Percentiles rank a stretch among this genome's conserved stretches.
phyloP scores from a whole-genome alignment of 2,113 vertebrate genomes.

The Oryzias curvinotus region DNA sequence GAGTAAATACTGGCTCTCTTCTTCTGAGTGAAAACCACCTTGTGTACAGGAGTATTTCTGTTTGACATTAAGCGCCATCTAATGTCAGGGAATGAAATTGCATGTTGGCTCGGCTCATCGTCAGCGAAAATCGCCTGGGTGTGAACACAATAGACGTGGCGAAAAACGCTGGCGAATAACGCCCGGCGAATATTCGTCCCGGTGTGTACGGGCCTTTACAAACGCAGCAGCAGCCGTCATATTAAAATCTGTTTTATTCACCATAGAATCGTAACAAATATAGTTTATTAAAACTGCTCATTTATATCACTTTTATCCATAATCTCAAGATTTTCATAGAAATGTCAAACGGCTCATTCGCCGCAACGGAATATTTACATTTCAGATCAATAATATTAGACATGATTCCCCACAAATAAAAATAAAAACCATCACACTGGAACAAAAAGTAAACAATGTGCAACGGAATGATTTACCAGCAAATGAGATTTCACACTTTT shows the following conservation, averaged over 20 bases:
- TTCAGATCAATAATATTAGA: conserved; percentile 72
- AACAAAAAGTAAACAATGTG: conserved; percentile 76
- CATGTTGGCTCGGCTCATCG: no score
- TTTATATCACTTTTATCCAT: conserved; percentile 86
- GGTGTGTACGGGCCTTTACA: no score
- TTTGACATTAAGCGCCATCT: no score
- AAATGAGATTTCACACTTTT: conserved; percentile 69
- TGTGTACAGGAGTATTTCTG: no score
- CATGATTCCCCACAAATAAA: conserved; percentile 56
- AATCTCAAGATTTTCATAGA: conserved; percentile 86
- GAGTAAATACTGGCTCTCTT: no score
- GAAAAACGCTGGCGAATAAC: no score
- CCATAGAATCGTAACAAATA: conserved; percentile 99
- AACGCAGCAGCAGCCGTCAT: conserved; percentile 29
- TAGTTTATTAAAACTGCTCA: conserved; percentile 97
- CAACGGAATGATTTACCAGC: conserved; percentile 81
- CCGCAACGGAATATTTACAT: conserved; percentile 84
- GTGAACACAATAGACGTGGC: no score
- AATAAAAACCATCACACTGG: conserved; percentile 74
- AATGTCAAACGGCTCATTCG: conserved; percentile 82
- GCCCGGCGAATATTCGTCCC: no score
- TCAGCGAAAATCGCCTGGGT: no score
- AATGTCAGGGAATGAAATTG: no score
- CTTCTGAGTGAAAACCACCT: no score
- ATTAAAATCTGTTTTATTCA: conserved; percentile 98